These are phyloP conservation scores for Indri indri DNA, from an alignment of 2,113 vertebrate species.

Conservation along the genomic window DNA sequence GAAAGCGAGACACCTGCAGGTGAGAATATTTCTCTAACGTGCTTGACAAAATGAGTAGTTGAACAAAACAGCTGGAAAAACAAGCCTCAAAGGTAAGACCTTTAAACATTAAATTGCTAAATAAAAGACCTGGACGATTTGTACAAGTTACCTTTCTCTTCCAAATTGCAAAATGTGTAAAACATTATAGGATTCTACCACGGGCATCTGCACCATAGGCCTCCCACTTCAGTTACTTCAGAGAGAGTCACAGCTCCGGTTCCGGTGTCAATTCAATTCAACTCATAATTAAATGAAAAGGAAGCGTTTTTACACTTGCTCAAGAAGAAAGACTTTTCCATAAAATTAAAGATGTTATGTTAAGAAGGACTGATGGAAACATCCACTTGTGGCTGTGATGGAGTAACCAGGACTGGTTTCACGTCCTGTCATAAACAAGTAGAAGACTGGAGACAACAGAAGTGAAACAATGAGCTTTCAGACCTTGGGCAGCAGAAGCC, in stretches of 20 bases:
- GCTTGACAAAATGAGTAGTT: neutral
- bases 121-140: neutral
- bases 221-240: neutral
- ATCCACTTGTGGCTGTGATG: neutral
- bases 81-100: neutral
- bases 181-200: neutral
- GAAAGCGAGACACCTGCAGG: neutral
- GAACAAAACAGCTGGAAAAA: slow-evolving; percentile 5
- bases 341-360: neutral
- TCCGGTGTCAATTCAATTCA: neutral
- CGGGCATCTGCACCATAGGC: neutral
- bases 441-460: neutral
- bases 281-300: slow-evolving; percentile 3
- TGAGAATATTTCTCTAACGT: neutral
- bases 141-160: neutral
- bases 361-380: neutral
- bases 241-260: neutral
- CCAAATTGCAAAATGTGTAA: neutral
- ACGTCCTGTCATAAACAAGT: neutral
- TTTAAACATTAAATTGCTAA: slow-evolving; percentile 27
- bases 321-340: neutral
- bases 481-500: neutral
- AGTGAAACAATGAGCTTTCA: neutral
- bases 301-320: neutral
- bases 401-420: neutral